phyloP scores from a whole-genome alignment of 2,113 vertebrate genomes.

The Speoplatyrhinus poulsoni region DNA sequence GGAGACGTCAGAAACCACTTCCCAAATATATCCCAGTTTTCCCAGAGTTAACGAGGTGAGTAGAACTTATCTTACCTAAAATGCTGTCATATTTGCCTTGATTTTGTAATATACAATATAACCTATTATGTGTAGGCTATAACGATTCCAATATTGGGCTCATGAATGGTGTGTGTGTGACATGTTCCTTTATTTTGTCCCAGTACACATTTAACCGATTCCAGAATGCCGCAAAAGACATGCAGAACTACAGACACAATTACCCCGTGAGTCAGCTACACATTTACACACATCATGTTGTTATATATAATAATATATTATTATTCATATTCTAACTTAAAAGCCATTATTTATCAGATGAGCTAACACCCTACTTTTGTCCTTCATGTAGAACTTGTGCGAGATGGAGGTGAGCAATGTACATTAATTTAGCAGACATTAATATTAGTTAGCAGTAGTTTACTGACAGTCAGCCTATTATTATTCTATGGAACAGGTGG shows the following conservation, averaged over 20 bases:
- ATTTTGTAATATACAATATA: neutral
- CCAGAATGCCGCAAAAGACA: slow-evolving; percentile 79
- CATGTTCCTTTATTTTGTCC: neutral
- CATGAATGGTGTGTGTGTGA: neutral
- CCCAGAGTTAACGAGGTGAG: neutral
- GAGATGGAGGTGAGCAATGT: no score
- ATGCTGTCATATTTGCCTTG: neutral
- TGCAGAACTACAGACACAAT: slow-evolving; percentile 81
- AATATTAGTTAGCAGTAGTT: neutral
- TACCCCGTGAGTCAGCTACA: slow-evolving; percentile 78
- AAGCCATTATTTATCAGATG: no score
- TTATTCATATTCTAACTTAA: no score
- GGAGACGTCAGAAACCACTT: slow-evolving; percentile 21
- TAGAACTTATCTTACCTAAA: neutral
- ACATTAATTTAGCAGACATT: no score
- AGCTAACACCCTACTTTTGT: no score
- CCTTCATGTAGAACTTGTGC: no score
- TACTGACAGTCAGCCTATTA: neutral
- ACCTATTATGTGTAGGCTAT: neutral
- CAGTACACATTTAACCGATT: slow-evolving; percentile 68
- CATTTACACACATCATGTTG: neutral
- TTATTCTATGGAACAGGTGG: slow-evolving; percentile 10
- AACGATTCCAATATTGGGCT: neutral
- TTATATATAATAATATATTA: no score
- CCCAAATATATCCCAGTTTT: fast-evolving